Evolutionary conservation across 2,113 vertebrate genomes (phyloP).

Genomic region (Stigmatopora nigra): DNA sequence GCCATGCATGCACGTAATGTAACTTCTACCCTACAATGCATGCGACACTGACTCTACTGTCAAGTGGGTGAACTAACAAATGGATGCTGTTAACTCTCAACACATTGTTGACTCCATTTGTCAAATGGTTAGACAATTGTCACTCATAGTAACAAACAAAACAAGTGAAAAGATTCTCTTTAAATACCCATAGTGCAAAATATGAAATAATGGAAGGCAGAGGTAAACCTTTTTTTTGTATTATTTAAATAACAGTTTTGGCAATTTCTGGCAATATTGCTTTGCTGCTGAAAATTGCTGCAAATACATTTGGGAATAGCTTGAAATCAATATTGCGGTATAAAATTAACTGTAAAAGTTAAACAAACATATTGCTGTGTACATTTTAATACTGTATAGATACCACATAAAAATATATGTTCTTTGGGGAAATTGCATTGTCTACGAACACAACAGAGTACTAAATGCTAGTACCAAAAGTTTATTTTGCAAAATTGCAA

Average conservation of each 20-base stretch:
- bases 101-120: conserved; percentile 18
- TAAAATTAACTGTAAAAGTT: too few species aligned
- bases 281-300: not conserved
- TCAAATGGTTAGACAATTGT: conserved; percentile 1
- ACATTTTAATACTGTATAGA: too few species aligned
- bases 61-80: conserved; percentile 9
- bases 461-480: too few species aligned
- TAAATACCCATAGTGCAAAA: not conserved
- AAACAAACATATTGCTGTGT: too few species aligned
- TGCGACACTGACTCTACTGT: conserved; percentile 37
- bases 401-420: too few species aligned
- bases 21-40: conserved; percentile 46
- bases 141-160: not conserved
- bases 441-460: too few species aligned
- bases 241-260: not conserved
- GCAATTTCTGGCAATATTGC: not conserved
- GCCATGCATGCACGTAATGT: conserved; percentile 45
- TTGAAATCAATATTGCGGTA: too few species aligned
- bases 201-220: conserved; percentile 26
- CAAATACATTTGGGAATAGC: not conserved
- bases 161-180: not conserved
- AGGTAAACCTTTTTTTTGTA: conserved; percentile 5
- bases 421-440: too few species aligned
- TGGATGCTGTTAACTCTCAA: conserved; percentile 35
- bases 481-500: too few species aligned